phyloP scores from a whole-genome alignment of 2,888 invertebrate species.

The Gortyna flavago region DNA sequence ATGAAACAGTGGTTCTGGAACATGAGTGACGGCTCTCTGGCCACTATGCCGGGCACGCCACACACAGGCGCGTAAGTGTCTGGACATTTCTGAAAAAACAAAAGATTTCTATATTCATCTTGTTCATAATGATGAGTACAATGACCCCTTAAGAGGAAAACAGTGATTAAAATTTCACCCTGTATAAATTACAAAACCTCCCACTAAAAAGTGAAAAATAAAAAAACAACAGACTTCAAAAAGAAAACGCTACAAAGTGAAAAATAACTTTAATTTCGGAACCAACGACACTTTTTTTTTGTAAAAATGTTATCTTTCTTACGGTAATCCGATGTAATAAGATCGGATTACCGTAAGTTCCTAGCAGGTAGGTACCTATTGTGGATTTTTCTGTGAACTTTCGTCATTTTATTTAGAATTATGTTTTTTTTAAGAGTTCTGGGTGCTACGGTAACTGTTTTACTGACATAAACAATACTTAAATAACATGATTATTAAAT shows the following conservation, averaged over 20 bases:
- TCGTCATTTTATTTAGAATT: neutral
- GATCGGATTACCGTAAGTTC: neutral
- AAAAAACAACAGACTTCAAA: too few relatives aligned
- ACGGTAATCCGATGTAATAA: neutral
- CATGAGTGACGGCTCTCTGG: slow-evolving; percentile 80
- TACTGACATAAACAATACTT: neutral
- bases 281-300: too few relatives aligned
- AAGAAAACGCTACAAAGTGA: too few relatives aligned
- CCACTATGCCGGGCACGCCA: slow-evolving; percentile 76
- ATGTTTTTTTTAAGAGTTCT: neutral
- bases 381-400: neutral
- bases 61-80: slow-evolving; percentile 84
- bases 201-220: too few relatives aligned
- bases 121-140: too few relatives aligned
- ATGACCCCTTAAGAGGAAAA: too few relatives aligned
- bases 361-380: neutral
- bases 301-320: too few relatives aligned
- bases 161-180: too few relatives aligned
- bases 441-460: neutral
- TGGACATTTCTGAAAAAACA: slow-evolving; percentile 78
- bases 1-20: slow-evolving; percentile 86
- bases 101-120: too few relatives aligned
- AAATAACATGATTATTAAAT: neutral
- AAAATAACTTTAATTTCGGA: too few relatives aligned
- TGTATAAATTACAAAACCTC: too few relatives aligned